Evolutionary conservation across 2,113 vertebrate species (phyloP).

Genomic region (Brevimyrus niger): DNA sequence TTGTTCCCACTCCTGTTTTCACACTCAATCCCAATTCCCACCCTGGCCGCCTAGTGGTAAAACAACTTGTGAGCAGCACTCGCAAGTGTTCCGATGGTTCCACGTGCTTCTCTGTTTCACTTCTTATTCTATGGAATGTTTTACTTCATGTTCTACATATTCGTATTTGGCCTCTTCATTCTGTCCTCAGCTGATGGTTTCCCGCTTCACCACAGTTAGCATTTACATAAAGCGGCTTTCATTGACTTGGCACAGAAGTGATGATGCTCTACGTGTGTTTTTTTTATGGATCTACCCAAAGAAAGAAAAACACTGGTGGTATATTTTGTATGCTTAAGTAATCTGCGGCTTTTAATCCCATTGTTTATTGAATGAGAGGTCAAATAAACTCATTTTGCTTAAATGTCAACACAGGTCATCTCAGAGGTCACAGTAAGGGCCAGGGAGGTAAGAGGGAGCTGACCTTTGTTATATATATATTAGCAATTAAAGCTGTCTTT

Average conservation of each 20-base stretch:
- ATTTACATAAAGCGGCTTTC: neutral
- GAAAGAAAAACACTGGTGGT: neutral
- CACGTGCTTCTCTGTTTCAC: neutral
- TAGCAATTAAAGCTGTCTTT: neutral
- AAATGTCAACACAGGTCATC: conserved; percentile 1
- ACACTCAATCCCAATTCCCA: neutral
- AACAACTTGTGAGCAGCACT: neutral
- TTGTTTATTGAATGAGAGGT: neutral
- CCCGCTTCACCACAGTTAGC: neutral
- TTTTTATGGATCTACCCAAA: neutral
- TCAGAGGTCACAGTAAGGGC: neutral
- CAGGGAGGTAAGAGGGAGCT: neutral
- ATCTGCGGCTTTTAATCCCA: neutral
- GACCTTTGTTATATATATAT: neutral
- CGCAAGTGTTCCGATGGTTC: neutral
- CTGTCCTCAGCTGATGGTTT: neutral
- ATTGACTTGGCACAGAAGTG: neutral
- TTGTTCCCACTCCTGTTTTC: neutral
- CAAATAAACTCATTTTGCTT: neutral
- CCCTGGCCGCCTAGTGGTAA: neutral
- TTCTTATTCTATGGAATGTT: neutral
- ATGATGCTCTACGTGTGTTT: neutral
- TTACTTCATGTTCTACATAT: neutral
- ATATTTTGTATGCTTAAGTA: neutral
- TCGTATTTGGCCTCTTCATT: neutral